phyloP scores from a whole-genome alignment of 2,888 invertebrate species.

The Trachelus iudaicus region DNA sequence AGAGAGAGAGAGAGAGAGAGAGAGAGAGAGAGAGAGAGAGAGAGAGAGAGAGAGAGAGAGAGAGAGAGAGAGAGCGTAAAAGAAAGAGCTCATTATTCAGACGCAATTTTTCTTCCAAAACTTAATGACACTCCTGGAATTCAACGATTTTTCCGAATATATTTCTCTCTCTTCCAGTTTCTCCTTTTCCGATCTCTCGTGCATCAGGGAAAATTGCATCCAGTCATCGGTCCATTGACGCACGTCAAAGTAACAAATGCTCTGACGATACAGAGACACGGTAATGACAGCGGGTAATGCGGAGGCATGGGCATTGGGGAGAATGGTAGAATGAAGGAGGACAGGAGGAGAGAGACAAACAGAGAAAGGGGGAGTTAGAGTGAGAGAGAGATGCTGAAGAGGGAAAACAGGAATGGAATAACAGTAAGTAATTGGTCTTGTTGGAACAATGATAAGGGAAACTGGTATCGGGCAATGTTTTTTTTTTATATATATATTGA shows the following conservation, averaged over 20 bases:
- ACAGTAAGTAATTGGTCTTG: slow-evolving; percentile 18
- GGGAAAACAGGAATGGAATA: not conserved
- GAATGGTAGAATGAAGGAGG: no score
- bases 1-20: no score
- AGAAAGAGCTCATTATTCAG: slow-evolving; percentile 17
- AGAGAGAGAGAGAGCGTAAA: no score
- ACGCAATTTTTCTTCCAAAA: not conserved
- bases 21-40: no score
- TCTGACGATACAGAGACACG: no score
- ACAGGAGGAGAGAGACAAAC: slow-evolving; percentile 5
- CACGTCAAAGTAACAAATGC: no score
- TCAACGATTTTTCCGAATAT: no score
- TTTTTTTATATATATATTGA: slow-evolving; percentile 18
- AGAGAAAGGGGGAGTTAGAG: not conserved
- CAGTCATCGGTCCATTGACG: not conserved
- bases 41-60: no score
- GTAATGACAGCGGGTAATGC: no score
- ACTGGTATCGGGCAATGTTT: slow-evolving; percentile 14
- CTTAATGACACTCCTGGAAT: no score
- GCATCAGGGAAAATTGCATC: slow-evolving; percentile 4
- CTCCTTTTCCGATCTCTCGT: slow-evolving; percentile 12
- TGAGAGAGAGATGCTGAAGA: not conserved
- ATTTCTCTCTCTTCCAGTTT: slow-evolving; percentile 8
- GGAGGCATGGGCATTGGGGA: no score
- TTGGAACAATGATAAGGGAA: slow-evolving; percentile 15